phyloP scores from a whole-genome alignment of 2,888 invertebrate genomes.

The Tortrix viridana region DNA sequence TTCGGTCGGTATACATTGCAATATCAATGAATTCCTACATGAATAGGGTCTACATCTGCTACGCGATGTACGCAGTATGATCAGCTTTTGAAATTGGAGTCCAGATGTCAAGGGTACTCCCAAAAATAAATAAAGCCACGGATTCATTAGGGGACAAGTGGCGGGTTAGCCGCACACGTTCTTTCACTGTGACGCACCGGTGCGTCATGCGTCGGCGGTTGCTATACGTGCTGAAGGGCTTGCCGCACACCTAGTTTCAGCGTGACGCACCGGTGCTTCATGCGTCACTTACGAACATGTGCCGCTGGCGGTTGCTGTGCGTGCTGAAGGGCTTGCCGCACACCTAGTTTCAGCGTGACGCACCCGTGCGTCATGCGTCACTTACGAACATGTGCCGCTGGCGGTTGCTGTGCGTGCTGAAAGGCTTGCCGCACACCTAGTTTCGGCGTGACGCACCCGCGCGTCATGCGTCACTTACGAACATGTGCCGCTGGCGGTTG shows the following conservation, averaged over 20 bases:
- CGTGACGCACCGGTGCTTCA: constrained; percentile 72
- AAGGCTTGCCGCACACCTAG: constrained; percentile 69
- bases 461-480: constrained; percentile 70
- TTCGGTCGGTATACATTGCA: too few species aligned
- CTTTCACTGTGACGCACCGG: constrained; percentile 65
- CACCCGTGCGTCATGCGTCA: constrained; percentile 69
- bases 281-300: constrained; percentile 73
- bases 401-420: constrained; percentile 72
- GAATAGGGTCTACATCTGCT: too few species aligned
- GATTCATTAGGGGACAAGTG: too few species aligned
- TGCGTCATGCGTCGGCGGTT: constrained; percentile 65
- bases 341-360: constrained; percentile 66
- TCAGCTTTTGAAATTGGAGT: too few species aligned
- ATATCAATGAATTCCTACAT: too few species aligned
- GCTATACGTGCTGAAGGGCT: constrained; percentile 66
- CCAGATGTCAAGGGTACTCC: too few species aligned
- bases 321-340: constrained; percentile 75
- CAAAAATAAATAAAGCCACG: too few species aligned
- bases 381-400: constrained; percentile 78
- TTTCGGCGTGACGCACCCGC: constrained; percentile 64
- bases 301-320: constrained; percentile 71
- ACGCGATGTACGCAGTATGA: too few species aligned
- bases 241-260: constrained; percentile 71
- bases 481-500: too few species aligned
- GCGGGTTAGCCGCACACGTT: constrained; percentile 70